Evolutionary conservation across 2,888 invertebrate species (phyloP).

Genomic region (Aromia moschata): DNA sequence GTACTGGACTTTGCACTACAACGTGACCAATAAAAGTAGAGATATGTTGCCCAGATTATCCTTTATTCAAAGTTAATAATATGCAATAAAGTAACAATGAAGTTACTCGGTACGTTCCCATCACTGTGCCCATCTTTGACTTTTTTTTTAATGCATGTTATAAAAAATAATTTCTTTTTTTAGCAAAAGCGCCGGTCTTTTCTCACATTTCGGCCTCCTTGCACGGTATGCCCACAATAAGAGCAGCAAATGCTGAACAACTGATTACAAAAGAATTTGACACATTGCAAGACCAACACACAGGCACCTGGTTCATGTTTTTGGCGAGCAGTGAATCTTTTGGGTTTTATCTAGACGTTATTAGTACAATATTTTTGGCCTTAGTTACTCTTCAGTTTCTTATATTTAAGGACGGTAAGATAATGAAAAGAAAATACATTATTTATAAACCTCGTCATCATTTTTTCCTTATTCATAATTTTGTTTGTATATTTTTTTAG

Average conservation of each 20-base stretch:
- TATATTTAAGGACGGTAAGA: constrained; percentile 67
- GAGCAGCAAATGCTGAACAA: constrained; percentile 79
- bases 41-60: too few species aligned
- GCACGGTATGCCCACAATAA: constrained; percentile 77
- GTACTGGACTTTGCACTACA: too few species aligned
- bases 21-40: too few species aligned
- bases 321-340: constrained; percentile 71
- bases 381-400: constrained; percentile 73
- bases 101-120: too few species aligned
- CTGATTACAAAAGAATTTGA: constrained; percentile 82
- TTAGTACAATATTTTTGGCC: constrained; percentile 70
- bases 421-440: too few species aligned
- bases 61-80: too few species aligned
- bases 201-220: constrained; percentile 88
- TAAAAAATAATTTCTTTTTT: constrained; percentile 30
- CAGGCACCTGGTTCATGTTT: constrained; percentile 70
- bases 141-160: too few species aligned
- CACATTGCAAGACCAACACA: constrained; percentile 74
- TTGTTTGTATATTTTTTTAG: constrained; percentile 55
- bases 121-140: too few species aligned
- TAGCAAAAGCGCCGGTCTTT: constrained; percentile 80
- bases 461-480: constrained; percentile 1
- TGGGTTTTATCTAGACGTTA: constrained; percentile 72
- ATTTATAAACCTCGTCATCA: too few species aligned
- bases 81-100: too few species aligned